A percentile compares a stretch with the other conserved stretches of the same genome.
Evolutionary conservation across 2,888 invertebrate genomes (phyloP).

Genomic region (Orchesella flavescens): DNA sequence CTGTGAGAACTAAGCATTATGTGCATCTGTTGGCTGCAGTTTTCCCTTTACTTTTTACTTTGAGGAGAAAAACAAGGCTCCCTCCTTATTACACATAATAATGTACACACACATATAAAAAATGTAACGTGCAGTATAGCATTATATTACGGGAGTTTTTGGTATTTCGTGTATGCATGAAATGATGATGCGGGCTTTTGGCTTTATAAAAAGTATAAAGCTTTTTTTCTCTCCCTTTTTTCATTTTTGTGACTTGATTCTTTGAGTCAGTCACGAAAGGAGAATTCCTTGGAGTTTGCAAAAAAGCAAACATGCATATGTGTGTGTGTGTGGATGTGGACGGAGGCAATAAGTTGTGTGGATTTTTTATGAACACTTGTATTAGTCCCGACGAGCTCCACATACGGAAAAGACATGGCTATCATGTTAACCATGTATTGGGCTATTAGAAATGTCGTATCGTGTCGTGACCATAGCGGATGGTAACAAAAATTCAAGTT

Average conservation of each 20-base stretch:
- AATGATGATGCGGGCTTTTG: slow-evolving; percentile 20
- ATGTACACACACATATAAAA: slow-evolving; percentile 3
- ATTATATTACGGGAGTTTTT: slow-evolving; percentile 37
- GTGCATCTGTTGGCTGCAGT: slow-evolving; percentile 53
- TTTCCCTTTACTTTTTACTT: neutral
- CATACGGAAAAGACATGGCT: slow-evolving; percentile 17
- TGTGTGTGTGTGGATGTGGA: slow-evolving; percentile 12
- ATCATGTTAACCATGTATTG: slow-evolving; percentile 46
- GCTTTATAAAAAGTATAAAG: slow-evolving; percentile 18
- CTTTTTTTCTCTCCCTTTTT: slow-evolving; percentile 2
- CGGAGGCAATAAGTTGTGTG: slow-evolving; percentile 47
- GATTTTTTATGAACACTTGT: slow-evolving; percentile 50
- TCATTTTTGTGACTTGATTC: slow-evolving; percentile 54
- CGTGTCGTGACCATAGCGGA: slow-evolving; percentile 43
- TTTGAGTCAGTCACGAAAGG: slow-evolving; percentile 44
- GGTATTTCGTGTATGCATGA: slow-evolving; percentile 42
- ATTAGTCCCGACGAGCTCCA: slow-evolving; percentile 12
- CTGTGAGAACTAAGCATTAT: slow-evolving; percentile 45
- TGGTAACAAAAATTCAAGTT: slow-evolving; percentile 28
- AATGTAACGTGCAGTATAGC: slow-evolving; percentile 12
- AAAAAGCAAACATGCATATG: neutral
- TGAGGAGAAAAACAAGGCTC: neutral
- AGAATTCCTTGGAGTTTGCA: slow-evolving; percentile 4
- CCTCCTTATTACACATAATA: slow-evolving; percentile 1
- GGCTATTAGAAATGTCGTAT: slow-evolving; percentile 44